Evolutionary conservation across 2,888 invertebrate species (phyloP).

Genomic region (Troilus luridus): DNA sequence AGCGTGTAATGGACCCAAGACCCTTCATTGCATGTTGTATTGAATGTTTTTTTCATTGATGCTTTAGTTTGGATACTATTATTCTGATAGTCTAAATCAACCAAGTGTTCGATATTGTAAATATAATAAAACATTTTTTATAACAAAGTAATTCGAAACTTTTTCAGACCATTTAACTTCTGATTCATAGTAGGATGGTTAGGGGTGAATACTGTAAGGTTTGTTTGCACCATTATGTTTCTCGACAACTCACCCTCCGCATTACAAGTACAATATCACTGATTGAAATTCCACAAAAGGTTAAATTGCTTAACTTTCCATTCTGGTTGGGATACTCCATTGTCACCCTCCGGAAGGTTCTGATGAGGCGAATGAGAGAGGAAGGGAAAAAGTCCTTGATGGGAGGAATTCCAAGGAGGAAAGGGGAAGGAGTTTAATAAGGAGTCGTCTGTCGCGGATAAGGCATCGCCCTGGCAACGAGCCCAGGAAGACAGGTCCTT

Average conservation of each 20-base stretch:
- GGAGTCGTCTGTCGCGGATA: slow-evolving; percentile 9
- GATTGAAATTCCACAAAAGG: neutral
- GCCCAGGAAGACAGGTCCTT: neutral
- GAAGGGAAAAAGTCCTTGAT: neutral
- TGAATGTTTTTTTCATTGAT: no score
- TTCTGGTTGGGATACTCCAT: neutral
- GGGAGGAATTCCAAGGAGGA: neutral
- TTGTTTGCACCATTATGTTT: neutral
- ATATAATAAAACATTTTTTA: no score
- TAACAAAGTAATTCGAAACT: no score
- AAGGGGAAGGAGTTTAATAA: neutral
- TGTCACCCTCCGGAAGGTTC: neutral
- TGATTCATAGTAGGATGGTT: no score
- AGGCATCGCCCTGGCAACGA: neutral
- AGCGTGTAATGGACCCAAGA: no score
- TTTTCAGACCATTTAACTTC: no score
- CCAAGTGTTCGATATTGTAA: no score
- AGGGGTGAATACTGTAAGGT: no score
- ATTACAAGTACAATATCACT: neutral
- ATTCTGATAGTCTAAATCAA: no score
- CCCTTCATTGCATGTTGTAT: no score
- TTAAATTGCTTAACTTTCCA: neutral
- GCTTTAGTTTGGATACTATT: no score
- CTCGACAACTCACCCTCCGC: neutral
- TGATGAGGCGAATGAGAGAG: slow-evolving; percentile 4